Base-by-base conservation (phyloP, 2,797 vertebrate species). In the Cygnus olor region DNA sequence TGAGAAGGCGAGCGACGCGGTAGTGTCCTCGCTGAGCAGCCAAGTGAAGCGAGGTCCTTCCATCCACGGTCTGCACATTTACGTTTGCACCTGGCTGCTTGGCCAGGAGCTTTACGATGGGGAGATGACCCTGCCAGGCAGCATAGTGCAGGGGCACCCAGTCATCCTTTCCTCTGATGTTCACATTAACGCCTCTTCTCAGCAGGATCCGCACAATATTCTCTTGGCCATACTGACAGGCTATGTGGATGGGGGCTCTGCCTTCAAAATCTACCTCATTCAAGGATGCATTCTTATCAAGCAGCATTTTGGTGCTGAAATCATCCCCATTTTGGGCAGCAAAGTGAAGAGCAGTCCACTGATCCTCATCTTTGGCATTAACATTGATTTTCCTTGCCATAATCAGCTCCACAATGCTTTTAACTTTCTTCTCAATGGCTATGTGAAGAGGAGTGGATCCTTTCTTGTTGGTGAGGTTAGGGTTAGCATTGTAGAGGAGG, bases 301-400 rank as follows among this genome's bases (percentile, higher is more conserved):
- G 98, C 69, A 99, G 98, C 86, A 99, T 97, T 73, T 99, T 98
- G 0, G 98, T 98, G 96, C 99, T 98, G 63, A 98, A 96, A 92
- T 99, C 99, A 3, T 99, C 99, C 2, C 99, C 99, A 0, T 99
- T 99, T 95, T 99, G 99, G 10, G 99, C 98, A 0, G 99, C 98
- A 63, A 99, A 99, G 97, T 99, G 99, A 85, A 99, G 98, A n/a
- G 99, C 98, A 0, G 99, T 99, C 98, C 99, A 99, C 96, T 98
- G 99, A 97, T 99, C 99, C 92, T 99, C 99, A 0, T 99, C 99
- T 88, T 99, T 99, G 92, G 99, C 99, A 0, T 99, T 99, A 80
- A 99, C 96, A 2, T 99, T 99, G 94, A 98, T 99, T 98, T 98
- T 98, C 36, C 99, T 99, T 10, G 99, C 98, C 83, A 99, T 97